Percentiles rank a stretch among this genome's conserved stretches.
These are phyloP conservation scores for Sesamia inferens DNA, from an alignment of 2,888 invertebrate genomes.

Conservation along the genomic window DNA sequence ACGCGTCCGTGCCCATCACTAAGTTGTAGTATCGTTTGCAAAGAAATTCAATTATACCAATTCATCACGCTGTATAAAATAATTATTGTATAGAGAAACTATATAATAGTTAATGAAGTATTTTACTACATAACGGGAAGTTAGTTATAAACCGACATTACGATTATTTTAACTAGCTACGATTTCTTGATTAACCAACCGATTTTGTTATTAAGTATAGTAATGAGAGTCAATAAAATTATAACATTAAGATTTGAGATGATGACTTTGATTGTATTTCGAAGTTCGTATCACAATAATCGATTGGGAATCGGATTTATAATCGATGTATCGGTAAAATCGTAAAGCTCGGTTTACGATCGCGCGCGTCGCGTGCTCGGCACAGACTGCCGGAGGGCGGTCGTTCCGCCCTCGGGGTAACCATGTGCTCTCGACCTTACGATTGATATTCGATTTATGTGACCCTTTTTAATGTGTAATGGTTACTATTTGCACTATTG, in stretches of 20 bases:
- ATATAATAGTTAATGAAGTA: conserved; percentile 62
- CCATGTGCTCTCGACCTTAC: conserved; percentile 73
- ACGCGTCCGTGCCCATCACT: conserved; percentile 68
- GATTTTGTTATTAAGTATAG: conserved; percentile 45
- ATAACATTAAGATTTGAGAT: conserved; percentile 36
- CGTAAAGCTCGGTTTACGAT: conserved; percentile 69
- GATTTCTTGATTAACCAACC: conserved; percentile 61
- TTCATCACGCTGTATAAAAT: conserved; percentile 76
- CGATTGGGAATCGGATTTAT: conserved; percentile 53
- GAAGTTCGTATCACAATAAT: conserved; percentile 59
- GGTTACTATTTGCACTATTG: conserved; percentile 49
- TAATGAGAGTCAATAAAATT: conserved; percentile 47
- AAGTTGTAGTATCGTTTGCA: conserved; percentile 72
- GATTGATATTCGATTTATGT: conserved; percentile 66
- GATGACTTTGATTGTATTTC: conserved; percentile 49
- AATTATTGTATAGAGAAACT: conserved; percentile 74
- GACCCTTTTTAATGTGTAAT: conserved; percentile 61
- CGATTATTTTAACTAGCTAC: conserved; percentile 54
- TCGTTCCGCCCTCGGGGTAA: conserved; percentile 82
- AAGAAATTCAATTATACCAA: conserved; percentile 78
- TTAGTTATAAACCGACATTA: conserved; percentile 55
- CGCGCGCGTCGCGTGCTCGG: conserved; percentile 80
- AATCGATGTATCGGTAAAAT: conserved; percentile 63
- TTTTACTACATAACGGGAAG: conserved; percentile 63
- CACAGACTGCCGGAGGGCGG: conserved; percentile 87